Evolutionary conservation across 2,113 vertebrate genomes (phyloP).

Genomic region (Sorex fumeus): DNA sequence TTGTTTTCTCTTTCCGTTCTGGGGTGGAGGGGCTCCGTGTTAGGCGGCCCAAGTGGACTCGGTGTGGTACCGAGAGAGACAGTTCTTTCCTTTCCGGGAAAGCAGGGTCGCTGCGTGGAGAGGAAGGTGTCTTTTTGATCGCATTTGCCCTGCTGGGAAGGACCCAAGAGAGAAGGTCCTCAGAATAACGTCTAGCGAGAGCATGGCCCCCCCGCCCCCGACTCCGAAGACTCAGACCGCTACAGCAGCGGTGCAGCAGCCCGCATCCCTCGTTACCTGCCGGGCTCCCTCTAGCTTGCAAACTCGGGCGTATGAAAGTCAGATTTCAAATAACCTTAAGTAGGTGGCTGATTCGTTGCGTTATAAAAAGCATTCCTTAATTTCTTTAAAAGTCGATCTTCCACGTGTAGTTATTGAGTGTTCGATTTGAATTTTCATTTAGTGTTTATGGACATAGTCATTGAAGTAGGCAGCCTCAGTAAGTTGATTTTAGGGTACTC

Average conservation of each 20-base stretch:
- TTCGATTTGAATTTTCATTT: constrained; percentile 8
- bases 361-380: constrained; percentile 45
- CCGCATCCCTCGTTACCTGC: background rate
- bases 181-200: constrained; percentile 34
- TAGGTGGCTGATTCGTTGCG: background rate
- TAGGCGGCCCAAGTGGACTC: constrained; percentile 44
- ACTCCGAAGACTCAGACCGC: background rate
- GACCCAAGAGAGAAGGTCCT: constrained; percentile 48
- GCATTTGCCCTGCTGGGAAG: constrained; percentile 43
- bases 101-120: constrained; percentile 33
- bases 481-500: constrained; percentile 51
- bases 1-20: background rate
- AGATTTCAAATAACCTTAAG: constrained; percentile 31
- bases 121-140: constrained; percentile 32
- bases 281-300: background rate
- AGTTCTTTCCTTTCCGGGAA: constrained; percentile 59
- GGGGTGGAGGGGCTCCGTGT: background rate
- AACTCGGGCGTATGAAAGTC: constrained; percentile 22
- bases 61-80: constrained; percentile 31
- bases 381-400: constrained; percentile 51
- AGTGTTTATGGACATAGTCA: constrained; percentile 3
- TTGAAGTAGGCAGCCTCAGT: constrained; percentile 44
- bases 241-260: background rate
- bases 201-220: background rate
- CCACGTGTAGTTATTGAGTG: constrained; percentile 10